These are phyloP conservation scores for Drosophila formosana DNA, from an alignment of 2,888 invertebrate species.

Conservation along the genomic window DNA sequence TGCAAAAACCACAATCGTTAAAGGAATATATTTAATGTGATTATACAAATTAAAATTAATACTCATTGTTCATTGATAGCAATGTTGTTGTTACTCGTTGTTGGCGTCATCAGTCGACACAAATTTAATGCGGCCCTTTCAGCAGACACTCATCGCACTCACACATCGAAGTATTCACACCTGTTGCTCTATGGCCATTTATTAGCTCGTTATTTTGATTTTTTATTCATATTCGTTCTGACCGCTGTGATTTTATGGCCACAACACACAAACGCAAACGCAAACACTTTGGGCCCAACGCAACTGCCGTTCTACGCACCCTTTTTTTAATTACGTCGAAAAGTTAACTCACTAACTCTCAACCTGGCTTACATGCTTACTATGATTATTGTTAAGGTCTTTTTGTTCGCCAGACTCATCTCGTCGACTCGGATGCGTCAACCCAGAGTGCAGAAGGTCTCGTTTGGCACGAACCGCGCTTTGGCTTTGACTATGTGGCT, in stretches of 20 bases:
- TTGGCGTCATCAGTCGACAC: conserved; percentile 64
- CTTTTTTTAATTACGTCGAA: conserved; percentile 69
- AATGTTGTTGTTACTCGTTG: conserved; percentile 37
- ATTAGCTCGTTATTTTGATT: conserved; percentile 75
- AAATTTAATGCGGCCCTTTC: conserved; percentile 61
- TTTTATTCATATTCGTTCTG: conserved; percentile 23
- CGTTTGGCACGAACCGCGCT: conserved; percentile 70
- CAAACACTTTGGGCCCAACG: not conserved
- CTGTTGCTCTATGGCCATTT: conserved; percentile 66
- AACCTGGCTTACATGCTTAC: conserved; percentile 32
- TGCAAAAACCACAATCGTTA: conserved; percentile 44
- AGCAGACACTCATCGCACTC: conserved; percentile 22
- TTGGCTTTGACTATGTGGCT: conserved; percentile 32
- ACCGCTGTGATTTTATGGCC: conserved; percentile 44
- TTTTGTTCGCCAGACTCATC: conserved; percentile 18
- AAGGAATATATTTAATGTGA: conserved; percentile 70
- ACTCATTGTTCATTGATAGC: conserved; percentile 78
- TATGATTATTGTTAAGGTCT: conserved; percentile 22
- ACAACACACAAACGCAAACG: conserved; percentile 29
- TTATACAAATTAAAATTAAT: conserved; percentile 80
- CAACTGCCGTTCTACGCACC: conserved; percentile 58
- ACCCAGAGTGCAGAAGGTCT: conserved; percentile 74
- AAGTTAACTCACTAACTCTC: conserved; percentile 9
- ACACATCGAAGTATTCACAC: conserved; percentile 39
- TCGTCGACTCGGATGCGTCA: conserved; percentile 48